Percentiles rank a stretch among this genome's conserved stretches.
Evolutionary conservation across 2,888 invertebrate species (phyloP).

Genomic region (Branchipolynoe longqiensis): DNA sequence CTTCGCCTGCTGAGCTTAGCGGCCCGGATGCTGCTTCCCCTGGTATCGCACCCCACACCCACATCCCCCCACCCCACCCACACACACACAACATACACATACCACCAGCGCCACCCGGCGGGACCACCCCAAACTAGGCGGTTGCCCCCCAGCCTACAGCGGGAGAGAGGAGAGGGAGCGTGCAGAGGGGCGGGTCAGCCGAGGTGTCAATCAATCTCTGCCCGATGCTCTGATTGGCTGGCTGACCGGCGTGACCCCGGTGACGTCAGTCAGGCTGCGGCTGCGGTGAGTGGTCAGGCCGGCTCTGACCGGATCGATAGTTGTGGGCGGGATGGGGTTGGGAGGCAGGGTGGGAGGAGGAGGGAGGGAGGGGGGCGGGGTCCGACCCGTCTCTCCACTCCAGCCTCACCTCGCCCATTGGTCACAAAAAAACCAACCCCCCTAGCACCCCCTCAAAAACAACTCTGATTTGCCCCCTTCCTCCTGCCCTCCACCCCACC

Average conservation of each 20-base stretch:
- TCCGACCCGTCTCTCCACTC: not conserved
- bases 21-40: too few species aligned
- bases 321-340: not conserved
- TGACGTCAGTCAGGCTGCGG: slow-evolving; percentile 26
- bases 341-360: not conserved
- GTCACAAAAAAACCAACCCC: too few species aligned
- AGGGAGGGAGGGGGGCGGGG: slow-evolving; percentile 4
- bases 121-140: slow-evolving; percentile 20
- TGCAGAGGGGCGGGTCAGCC: slow-evolving; percentile 50
- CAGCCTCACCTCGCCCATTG: too few species aligned
- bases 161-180: not conserved
- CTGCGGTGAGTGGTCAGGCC: too few species aligned
- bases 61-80: not conserved
- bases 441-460: too few species aligned
- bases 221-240: slow-evolving; percentile 15
- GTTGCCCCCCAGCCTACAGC: not conserved
- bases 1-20: too few species aligned
- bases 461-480: not conserved
- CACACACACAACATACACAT: not conserved
- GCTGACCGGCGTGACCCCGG: slow-evolving; percentile 49
- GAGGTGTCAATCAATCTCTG: slow-evolving; percentile 13
- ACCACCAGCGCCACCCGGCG: not conserved
- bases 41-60: slow-evolving; percentile 2
- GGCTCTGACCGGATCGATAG: too few species aligned
- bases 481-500: too few species aligned